phyloP scores from a whole-genome alignment of 2,888 invertebrate genomes.

The Ischnus inquisitorius region DNA sequence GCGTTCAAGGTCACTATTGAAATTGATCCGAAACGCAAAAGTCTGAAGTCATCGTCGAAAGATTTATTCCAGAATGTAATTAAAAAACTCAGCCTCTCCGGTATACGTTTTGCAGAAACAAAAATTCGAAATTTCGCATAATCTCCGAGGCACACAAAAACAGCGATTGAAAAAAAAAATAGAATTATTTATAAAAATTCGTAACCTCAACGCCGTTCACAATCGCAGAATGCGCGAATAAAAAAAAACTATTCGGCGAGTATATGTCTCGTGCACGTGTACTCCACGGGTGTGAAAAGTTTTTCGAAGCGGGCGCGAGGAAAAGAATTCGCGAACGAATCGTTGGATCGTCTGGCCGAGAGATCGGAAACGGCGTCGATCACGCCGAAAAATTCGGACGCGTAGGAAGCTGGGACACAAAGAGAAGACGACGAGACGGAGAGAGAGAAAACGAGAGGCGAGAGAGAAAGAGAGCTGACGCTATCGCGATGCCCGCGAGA shows the following conservation, averaged over 20 bases:
- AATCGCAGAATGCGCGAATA: slow-evolving; percentile 7
- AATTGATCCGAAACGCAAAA: not conserved
- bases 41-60: slow-evolving; percentile 20
- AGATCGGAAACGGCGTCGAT: slow-evolving; percentile 21
- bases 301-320: not conserved
- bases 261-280: slow-evolving; percentile 27
- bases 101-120: too few species aligned
- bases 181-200: slow-evolving; percentile 15
- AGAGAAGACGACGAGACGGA: slow-evolving; percentile 49
- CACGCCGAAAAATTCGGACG: slow-evolving; percentile 59
- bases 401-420: slow-evolving; percentile 62
- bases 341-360: not conserved
- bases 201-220: slow-evolving; percentile 56
- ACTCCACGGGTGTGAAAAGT: not conserved
- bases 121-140: not conserved
- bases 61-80: slow-evolving; percentile 54
- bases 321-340: not conserved
- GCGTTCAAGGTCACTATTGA: slow-evolving; percentile 50
- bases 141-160: not conserved
- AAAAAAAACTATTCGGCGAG: not conserved
- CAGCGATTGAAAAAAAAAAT: not conserved
- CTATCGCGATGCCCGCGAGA: slow-evolving; percentile 59
- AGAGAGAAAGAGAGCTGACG: slow-evolving; percentile 32
- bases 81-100: not conserved
- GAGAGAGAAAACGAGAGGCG: slow-evolving; percentile 18